Conservation (phyloP, 2,797 vertebrate genomes). For the Galaxias olidus region DNA sequence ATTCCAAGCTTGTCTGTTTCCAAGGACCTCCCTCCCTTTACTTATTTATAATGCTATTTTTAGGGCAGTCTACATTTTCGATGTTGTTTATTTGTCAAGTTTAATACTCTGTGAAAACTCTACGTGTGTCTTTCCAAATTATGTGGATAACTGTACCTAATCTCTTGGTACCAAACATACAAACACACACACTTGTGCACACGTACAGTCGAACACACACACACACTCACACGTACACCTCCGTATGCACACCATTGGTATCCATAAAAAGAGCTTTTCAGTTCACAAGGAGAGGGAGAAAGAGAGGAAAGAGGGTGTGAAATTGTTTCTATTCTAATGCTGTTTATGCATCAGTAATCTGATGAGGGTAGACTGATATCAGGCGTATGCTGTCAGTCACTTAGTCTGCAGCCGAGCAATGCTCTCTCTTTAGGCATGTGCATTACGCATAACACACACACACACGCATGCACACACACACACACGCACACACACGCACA, state of each 20-base stretch:
- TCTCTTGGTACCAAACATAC: neutral
- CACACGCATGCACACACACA: slow-evolving; percentile 9
- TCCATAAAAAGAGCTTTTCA: too few species aligned
- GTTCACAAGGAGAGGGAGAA: too few species aligned
- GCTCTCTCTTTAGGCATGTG: neutral
- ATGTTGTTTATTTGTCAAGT: slow-evolving; percentile 67
- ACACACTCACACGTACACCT: neutral
- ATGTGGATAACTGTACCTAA: neutral
- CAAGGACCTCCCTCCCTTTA: slow-evolving; percentile 49
- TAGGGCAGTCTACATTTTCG: slow-evolving; percentile 66
- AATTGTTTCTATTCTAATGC: too few species aligned
- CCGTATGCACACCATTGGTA: too few species aligned
- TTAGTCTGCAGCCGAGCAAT: neutral
- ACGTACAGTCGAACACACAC: neutral
- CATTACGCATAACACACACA: neutral
- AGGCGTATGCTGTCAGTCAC: neutral
- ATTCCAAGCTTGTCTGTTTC: slow-evolving; percentile 25
- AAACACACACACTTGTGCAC: neutral
- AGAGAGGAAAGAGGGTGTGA: too few species aligned
- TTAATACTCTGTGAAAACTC: slow-evolving; percentile 55
- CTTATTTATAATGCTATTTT: slow-evolving; percentile 74
- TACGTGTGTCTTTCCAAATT: slow-evolving; percentile 40
- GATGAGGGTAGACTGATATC: too few species aligned
- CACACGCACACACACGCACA: slow-evolving; percentile 6
- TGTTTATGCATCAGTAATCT: too few species aligned